Evolutionary conservation across 2,888 invertebrate species (phyloP), one percentile per base, ranked within the genome.

Genomic region (Linnaemya tessellans): DNA sequence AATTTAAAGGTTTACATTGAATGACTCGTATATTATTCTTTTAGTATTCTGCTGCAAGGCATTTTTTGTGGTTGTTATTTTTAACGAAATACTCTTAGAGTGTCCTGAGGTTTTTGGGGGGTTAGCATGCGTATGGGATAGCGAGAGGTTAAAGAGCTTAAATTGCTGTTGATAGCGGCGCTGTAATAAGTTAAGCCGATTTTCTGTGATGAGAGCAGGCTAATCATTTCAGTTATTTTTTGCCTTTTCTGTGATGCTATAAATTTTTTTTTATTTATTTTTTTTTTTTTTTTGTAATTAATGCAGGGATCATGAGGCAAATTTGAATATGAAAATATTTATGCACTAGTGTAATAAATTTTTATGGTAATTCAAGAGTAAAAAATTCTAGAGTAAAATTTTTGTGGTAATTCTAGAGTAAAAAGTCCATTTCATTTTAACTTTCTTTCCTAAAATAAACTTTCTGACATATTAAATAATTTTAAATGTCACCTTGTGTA

Each of bases 151-250:
- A 68, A 60, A 46, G 20, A 11, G 60, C 51, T 79, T 70, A 62
- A 62, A 51, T 62, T 41, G 41, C 41, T 79, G 78, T 70, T 79
- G 78, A 70, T 79, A 79, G 68, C n/a, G n/a, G n/a, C n/a, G n/a
- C 20, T 62, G 41, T 58, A 49, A 62, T 51, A 51, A 43, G n/a
- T 60, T 79, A 79, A 79, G 78, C 78, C 49, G 78, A 70, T 79
- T 79, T 79, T 13, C 41, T 60, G 15, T 54, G 22, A 51, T 41
- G 41, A 70, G 22, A 70, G 49, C 68, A 51, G 49, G 38, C 78
- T 70, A 62, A 68, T 68, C 20, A 38, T 35, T 35, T 58, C 13
- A 41, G 11, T 41, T 41, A 11, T 41, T 41, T 7, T 41, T 41
- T 41, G n/a, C n/a, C n/a, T 79, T 79, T 79, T 13, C 41, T 60